A percentile compares a stretch with the other conserved stretches of the same genome.
Evolutionary conservation across 2,888 invertebrate species (phyloP).

Genomic region (Philaethria dido): DNA sequence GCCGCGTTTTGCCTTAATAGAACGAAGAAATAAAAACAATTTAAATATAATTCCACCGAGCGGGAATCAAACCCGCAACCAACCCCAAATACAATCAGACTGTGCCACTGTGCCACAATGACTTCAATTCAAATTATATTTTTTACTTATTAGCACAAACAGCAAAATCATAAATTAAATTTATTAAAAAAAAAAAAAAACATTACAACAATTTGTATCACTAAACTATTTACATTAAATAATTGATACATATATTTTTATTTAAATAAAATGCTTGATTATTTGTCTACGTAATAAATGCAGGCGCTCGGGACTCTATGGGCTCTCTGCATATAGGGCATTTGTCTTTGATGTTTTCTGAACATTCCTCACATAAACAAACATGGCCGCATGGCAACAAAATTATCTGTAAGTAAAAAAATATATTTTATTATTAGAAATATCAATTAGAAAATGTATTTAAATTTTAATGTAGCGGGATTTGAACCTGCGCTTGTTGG

Average conservation of each 20-base stretch:
- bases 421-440: neutral
- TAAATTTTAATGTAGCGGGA: no score
- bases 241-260: neutral
- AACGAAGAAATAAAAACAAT: no score
- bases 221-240: constrained; percentile 8
- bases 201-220: neutral
- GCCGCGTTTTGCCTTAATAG: no score
- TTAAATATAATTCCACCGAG: no score
- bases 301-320: constrained; percentile 88
- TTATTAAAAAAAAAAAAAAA: neutral
- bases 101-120: no score
- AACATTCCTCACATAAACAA: constrained; percentile 94
- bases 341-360: constrained; percentile 86
- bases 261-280: neutral
- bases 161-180: neutral
- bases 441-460: no score
- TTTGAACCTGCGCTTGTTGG: no score
- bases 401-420: constrained; percentile 85
- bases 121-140: no score
- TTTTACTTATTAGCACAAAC: neutral
- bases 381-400: constrained; percentile 95
- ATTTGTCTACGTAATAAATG: constrained; percentile 87
- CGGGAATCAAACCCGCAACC: no score
- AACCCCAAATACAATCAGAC: no score
- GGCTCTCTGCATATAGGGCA: constrained; percentile 92